Percentiles rank a stretch among this genome's conserved stretches.
These are phyloP conservation scores for Porphyrio hochstetteri DNA, from an alignment of 2,113 vertebrate genomes.

Conservation along the genomic window DNA sequence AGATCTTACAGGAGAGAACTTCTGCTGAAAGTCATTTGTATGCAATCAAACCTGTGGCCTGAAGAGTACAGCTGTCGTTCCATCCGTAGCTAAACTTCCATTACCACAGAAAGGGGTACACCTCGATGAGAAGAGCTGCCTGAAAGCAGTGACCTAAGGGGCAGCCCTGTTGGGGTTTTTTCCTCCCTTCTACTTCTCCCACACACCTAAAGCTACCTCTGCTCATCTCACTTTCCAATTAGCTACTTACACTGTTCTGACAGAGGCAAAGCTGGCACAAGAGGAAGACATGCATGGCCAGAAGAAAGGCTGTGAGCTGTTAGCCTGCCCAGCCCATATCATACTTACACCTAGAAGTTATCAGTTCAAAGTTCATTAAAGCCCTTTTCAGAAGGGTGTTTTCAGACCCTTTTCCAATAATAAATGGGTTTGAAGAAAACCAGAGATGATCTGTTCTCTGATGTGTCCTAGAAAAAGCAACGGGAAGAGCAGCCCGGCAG, in stretches of 20 bases:
- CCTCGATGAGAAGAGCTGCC: background rate
- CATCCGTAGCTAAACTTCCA: background rate
- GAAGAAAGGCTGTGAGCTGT: background rate
- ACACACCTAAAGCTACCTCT: background rate
- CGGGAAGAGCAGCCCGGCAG: background rate
- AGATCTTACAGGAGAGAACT: background rate
- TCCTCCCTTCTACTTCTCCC: background rate
- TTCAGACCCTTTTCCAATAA: background rate
- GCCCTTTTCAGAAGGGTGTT: background rate
- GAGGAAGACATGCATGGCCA: background rate
- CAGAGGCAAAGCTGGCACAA: background rate
- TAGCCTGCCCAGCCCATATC: background rate
- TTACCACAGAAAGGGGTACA: background rate
- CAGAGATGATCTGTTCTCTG: background rate
- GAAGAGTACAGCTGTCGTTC: background rate
- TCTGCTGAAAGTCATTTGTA: background rate
- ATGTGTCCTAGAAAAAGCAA: background rate
- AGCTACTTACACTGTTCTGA: background rate
- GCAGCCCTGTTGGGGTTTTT: background rate
- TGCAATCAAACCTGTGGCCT: background rate
- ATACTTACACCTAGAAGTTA: background rate
- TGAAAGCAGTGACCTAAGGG: background rate
- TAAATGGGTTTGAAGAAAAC: background rate
- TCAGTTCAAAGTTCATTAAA: background rate
- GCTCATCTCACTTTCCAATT: background rate